Conservation (phyloP, 2,797 vertebrate species). For the Sitta carolinensis region DNA sequence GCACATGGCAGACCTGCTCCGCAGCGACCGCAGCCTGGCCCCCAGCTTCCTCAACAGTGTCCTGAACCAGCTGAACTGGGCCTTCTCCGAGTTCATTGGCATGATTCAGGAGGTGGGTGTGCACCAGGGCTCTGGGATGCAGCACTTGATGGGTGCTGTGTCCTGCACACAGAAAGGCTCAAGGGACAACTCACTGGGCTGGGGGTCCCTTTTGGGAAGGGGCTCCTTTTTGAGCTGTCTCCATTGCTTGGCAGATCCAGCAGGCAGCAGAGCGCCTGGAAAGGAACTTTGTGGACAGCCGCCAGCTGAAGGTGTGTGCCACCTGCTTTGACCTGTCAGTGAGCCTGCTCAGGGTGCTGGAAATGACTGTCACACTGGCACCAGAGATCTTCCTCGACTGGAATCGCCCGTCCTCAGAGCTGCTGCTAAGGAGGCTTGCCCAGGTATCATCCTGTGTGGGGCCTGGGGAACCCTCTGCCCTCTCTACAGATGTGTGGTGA, state of each 20-base stretch:
- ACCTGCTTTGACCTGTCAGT: conserved; percentile 99
- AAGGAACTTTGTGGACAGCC: conserved; percentile 96
- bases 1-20: conserved; percentile 94
- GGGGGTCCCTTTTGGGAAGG: neutral
- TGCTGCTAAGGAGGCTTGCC: conserved; percentile 91
- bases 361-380: conserved; percentile 95
- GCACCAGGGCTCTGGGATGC: fast-evolving
- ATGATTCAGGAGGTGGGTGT: conserved; percentile 98
- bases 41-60: conserved; percentile 98
- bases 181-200: neutral
- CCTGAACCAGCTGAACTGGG: conserved; percentile 99
- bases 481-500: neutral
- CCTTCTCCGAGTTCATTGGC: conserved; percentile 98
- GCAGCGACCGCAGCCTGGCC: conserved; percentile 88
- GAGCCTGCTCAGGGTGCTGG: conserved; percentile 93
- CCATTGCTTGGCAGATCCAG: conserved; percentile 84
- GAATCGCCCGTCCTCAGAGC: conserved; percentile 89
- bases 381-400: conserved; percentile 96
- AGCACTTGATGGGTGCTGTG: fast-evolving
- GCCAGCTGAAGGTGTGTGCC: conserved; percentile 96
- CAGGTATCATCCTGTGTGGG: conserved; percentile 77
- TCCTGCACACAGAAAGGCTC: neutral
- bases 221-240: neutral
- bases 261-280: conserved; percentile 96
- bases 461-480: neutral